Evolutionary conservation across 2,888 invertebrate genomes (phyloP), one percentile per base, ranked within the genome.

Genomic region (Acronicta leporina): DNA sequence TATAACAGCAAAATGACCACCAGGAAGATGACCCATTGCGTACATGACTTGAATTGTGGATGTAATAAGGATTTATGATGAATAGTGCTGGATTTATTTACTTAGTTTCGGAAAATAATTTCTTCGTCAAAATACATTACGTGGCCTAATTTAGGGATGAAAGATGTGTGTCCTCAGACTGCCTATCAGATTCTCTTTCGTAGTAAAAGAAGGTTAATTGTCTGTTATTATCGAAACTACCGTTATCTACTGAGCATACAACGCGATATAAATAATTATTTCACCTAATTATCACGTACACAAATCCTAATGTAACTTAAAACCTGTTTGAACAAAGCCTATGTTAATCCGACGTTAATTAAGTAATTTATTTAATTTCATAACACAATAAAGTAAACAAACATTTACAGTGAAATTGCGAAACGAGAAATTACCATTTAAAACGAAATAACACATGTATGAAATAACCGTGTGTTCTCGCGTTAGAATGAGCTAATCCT

Each of bases 41-140:
- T 78, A 80, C 83, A 82, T 82, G 83, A 79, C 83, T 79, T 56
- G 81, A 83, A 82, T 82, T 73, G 71, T 77, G 68, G 75, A 66
- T 70, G 69, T 73, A 69, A 71, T 77, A 75, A 73, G 68, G 75
- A 81, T 79, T 79, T 77, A 75, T 75, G 66, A 60, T 52, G 48
- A 65, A 67, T 47, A 3, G 20, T 20, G 20, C 4, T 20, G 54
- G 58, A 49, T 60, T 73, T 63, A 50, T 68, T 73, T 49, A 71
- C 71, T 63, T 63, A 56, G 43, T 68, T 57, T 43, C 8, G 53
- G 50, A 53, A 63, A 56, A 72, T 63, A 56, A 40, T 57, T 69
- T 53, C 57, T 41, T 50, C 53, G 44, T 53, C 66, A 71, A 50
- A 51, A 44, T 65, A 55, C 11, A 50, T 47, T 66, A 44, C 38